Conservation (phyloP, 2,113 vertebrate species). For the Pygoscelis antarcticus region DNA sequence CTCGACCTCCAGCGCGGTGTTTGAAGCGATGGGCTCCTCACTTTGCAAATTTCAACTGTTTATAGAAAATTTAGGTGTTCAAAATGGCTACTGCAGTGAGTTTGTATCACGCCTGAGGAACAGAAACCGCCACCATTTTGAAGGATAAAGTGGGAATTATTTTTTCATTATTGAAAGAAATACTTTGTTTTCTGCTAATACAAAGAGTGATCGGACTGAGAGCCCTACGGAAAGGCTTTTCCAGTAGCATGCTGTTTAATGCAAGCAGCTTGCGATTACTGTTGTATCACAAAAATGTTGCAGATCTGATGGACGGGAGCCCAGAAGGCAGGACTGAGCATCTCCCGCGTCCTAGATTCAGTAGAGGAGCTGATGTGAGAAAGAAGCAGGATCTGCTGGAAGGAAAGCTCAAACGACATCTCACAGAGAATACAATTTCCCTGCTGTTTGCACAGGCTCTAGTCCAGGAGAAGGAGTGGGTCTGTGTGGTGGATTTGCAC, state of each 20-base stretch:
- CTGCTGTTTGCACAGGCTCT: not conserved
- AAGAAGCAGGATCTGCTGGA: constrained; percentile 11
- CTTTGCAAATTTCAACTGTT: not conserved
- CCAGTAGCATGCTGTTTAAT: not conserved
- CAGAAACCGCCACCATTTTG: not conserved
- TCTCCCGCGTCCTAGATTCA: not conserved
- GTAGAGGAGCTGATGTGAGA: not conserved
- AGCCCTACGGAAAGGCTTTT: not conserved
- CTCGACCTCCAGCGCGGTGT: rapidly evolving
- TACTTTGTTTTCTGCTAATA: not conserved
- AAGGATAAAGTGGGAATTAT: not conserved
- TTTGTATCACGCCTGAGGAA: not conserved
- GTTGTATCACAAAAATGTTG: not conserved
- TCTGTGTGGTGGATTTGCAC: not conserved
- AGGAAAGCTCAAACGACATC: not conserved
- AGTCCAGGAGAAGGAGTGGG: not conserved
- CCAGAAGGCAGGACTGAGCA: constrained; percentile 35
- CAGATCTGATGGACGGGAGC: not conserved
- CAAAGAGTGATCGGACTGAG: rapidly evolving
- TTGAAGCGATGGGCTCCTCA: rapidly evolving
- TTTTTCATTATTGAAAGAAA: not conserved
- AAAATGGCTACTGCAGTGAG: not conserved
- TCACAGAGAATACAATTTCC: not conserved
- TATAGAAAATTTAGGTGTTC: not conserved
- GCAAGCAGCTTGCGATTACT: not conserved